Evolutionary conservation across 2,888 invertebrate species (phyloP).

Genomic region (Xylota segnis): DNA sequence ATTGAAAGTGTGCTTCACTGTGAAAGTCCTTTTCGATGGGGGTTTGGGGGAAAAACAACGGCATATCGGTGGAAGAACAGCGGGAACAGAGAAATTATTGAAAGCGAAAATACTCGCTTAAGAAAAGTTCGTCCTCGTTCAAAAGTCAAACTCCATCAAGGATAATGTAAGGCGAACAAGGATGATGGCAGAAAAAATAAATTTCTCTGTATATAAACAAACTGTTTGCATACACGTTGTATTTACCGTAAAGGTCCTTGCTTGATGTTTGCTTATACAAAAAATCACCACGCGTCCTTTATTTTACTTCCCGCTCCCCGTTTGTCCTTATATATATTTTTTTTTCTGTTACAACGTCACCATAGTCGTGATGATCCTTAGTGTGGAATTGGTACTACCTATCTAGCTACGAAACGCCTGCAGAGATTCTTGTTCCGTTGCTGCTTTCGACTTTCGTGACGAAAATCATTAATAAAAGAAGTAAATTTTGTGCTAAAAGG

Average conservation of each 20-base stretch:
- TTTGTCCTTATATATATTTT: background rate
- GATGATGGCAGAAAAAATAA: background rate
- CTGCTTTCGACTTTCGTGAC: constrained; percentile 62
- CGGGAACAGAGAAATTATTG: constrained; percentile 46
- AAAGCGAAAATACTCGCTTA: constrained; percentile 31
- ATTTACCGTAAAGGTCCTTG: constrained; percentile 22
- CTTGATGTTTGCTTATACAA: constrained; percentile 32
- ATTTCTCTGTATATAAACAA: background rate
- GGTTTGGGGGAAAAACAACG: background rate
- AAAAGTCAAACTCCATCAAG: constrained; percentile 32
- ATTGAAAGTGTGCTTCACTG: constrained; percentile 21
- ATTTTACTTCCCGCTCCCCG: constrained; percentile 2
- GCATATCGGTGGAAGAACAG: background rate
- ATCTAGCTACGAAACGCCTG: constrained; percentile 29
- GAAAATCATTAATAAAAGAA: constrained; percentile 63
- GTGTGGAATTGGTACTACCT: constrained; percentile 7
- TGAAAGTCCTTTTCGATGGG: constrained; percentile 20
- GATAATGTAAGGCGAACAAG: constrained; percentile 13
- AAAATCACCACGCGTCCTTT: constrained; percentile 44
- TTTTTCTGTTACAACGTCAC: constrained; percentile 17
- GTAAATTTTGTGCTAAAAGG: constrained; percentile 58
- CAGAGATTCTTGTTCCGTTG: constrained; percentile 45
- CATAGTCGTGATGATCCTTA: constrained; percentile 11
- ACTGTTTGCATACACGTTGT: constrained; percentile 54
- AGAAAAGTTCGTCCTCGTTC: constrained; percentile 20